These are phyloP conservation scores for Chrysaora quinquecirrha DNA, from an alignment of 30 jellyfish, hydroid and myxozoan genomes.

Conservation along the genomic window DNA sequence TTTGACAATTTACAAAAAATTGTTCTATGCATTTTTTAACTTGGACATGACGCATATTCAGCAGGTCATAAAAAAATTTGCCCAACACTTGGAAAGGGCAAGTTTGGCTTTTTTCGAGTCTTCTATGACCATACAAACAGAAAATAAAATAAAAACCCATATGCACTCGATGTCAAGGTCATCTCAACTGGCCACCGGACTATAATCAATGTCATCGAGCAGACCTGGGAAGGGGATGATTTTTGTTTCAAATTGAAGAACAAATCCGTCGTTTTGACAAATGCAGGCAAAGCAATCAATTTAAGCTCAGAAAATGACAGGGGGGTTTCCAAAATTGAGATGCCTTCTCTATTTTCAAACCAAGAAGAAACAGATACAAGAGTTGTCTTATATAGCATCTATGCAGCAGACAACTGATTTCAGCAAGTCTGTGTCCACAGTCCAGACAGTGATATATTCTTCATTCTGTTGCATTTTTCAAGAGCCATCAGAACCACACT, in stretches of 20 bases:
- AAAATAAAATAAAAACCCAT: no score
- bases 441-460: slow-evolving; percentile 24
- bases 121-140: no score
- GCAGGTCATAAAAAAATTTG: no score
- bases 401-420: slow-evolving; percentile 15
- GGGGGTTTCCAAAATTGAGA: slow-evolving; percentile 7
- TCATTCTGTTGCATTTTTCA: slow-evolving; percentile 24
- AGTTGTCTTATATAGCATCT: slow-evolving; percentile 2
- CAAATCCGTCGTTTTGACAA: neutral
- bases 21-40: no score
- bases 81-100: no score
- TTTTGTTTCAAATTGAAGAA: neutral
- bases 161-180: no score
- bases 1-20: no score
- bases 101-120: no score
- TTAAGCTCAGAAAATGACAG: slow-evolving; percentile 13
- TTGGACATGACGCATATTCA: no score
- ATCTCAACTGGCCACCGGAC: no score
- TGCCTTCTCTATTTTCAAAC: slow-evolving; percentile 6
- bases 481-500: neutral
- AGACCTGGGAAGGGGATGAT: slow-evolving; percentile 9
- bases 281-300: neutral
- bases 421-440: neutral
- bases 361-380: slow-evolving; percentile 6
- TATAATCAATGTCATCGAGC: slow-evolving; percentile 8